These are phyloP conservation scores for Callionymus lyra DNA, from an alignment of 2,113 vertebrate species.

Conservation along the genomic window DNA sequence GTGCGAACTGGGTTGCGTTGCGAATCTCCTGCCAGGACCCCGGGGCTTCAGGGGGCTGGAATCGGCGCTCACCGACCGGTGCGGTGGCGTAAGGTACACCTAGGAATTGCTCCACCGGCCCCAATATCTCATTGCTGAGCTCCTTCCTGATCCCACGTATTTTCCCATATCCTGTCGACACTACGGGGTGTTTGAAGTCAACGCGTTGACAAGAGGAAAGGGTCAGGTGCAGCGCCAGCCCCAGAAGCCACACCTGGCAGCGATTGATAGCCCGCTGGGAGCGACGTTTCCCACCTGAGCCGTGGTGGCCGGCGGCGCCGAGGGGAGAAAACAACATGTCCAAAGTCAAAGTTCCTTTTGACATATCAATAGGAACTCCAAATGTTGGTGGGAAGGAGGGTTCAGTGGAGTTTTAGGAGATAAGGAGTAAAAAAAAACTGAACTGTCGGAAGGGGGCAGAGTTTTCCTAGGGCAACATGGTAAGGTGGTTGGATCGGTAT, in stretches of 20 bases:
- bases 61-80: constrained; percentile 78
- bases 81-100: constrained; percentile 86
- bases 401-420: constrained; percentile 28
- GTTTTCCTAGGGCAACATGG: constrained; percentile 46
- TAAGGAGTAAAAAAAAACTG: constrained; percentile 40
- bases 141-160: constrained; percentile 78
- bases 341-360: constrained; percentile 47
- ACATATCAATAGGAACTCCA: constrained; percentile 38
- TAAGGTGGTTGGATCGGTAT: constrained; percentile 27
- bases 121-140: constrained; percentile 85
- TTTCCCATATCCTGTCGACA: constrained; percentile 80
- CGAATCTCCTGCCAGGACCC: constrained; percentile 85
- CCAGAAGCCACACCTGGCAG: constrained; percentile 68
- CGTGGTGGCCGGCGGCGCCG: constrained; percentile 42
- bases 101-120: constrained; percentile 82
- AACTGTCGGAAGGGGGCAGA: constrained; percentile 26
- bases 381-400: constrained; percentile 23
- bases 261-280: constrained; percentile 50
- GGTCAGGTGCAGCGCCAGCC: constrained; percentile 65
- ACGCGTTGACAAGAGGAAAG: constrained; percentile 69
- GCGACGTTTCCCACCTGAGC: constrained; percentile 40
- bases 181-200: constrained; percentile 75
- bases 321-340: constrained; percentile 59
- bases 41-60: constrained; percentile 84
- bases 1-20: constrained; percentile 82